These are phyloP conservation scores for Aptenodytes patagonicus DNA, from an alignment of 2,113 vertebrate species.

Conservation along the genomic window DNA sequence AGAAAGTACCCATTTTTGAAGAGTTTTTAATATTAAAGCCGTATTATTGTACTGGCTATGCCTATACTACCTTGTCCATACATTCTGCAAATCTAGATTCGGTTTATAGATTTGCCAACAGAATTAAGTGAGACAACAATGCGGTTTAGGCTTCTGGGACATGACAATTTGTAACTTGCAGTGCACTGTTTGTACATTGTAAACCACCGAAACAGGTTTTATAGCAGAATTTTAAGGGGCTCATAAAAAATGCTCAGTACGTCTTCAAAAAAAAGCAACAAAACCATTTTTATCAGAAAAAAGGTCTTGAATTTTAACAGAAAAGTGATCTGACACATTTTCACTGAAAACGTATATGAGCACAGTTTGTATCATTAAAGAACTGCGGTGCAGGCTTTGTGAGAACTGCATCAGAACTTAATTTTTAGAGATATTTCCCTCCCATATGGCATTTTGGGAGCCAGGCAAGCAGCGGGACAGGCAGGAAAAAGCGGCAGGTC, in stretches of 20 bases:
- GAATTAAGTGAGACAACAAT: background rate
- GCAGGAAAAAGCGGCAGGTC: background rate
- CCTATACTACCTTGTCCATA: background rate
- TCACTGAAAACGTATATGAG: fast-evolving
- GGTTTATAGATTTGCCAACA: background rate
- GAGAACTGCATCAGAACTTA: too few species aligned
- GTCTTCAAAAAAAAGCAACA: background rate
- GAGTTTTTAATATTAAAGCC: background rate
- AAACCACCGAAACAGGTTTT: background rate
- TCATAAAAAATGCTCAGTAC: background rate
- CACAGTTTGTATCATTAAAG: background rate
- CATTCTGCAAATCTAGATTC: background rate
- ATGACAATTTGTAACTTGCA: background rate
- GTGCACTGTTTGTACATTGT: too few species aligned
- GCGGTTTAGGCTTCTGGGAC: fast-evolving
- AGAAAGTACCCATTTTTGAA: background rate
- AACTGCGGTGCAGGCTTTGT: background rate
- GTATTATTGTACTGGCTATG: too few species aligned
- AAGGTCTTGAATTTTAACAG: background rate
- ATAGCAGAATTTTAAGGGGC: background rate
- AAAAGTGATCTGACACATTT: background rate
- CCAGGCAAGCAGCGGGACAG: background rate
- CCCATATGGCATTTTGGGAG: fast-evolving
- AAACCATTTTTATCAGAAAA: background rate
- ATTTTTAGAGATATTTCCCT: background rate